A percentile compares a stretch with the other conserved stretches of the same genome.
Conservation (phyloP, 2,888 invertebrate genomes). For the Panopea generosa region DNA sequence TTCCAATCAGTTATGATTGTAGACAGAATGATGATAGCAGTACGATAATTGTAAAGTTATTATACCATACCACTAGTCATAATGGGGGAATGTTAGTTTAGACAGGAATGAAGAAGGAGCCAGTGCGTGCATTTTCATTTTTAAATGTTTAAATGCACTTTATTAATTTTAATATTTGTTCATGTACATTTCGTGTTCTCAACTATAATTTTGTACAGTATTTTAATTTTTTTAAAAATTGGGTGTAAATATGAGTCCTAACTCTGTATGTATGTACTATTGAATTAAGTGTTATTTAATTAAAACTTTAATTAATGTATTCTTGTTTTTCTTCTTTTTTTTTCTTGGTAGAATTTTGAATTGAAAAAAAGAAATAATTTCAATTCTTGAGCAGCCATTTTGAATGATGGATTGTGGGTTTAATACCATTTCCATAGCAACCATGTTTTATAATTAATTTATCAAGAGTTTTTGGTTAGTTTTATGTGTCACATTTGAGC, state of each 20-base stretch:
- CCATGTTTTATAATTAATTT: slow-evolving; percentile 9
- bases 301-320: too few relatives aligned
- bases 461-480: slow-evolving; percentile 10
- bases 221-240: slow-evolving; percentile 24
- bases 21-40: too few relatives aligned
- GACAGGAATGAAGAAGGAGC: too few relatives aligned
- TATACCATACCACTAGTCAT: too few relatives aligned
- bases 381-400: slow-evolving; percentile 4
- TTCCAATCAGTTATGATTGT: too few relatives aligned
- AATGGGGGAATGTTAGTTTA: too few relatives aligned
- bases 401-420: slow-evolving; percentile 9
- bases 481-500: slow-evolving; percentile 3
- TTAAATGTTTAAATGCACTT: too few relatives aligned
- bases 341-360: too few relatives aligned
- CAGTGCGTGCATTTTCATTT: too few relatives aligned
- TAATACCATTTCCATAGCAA: slow-evolving; percentile 9
- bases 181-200: slow-evolving; percentile 2
- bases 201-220: slow-evolving; percentile 5
- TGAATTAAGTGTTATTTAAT: slow-evolving; percentile 1
- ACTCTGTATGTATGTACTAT: slow-evolving; percentile 29
- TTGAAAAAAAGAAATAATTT: too few relatives aligned
- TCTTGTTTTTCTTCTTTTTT: too few relatives aligned
- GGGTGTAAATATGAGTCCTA: slow-evolving; percentile 17
- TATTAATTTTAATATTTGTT: neutral
- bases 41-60: too few relatives aligned